Conservation (phyloP, 2,113 vertebrate genomes). For the Notiomystis cincta region DNA sequence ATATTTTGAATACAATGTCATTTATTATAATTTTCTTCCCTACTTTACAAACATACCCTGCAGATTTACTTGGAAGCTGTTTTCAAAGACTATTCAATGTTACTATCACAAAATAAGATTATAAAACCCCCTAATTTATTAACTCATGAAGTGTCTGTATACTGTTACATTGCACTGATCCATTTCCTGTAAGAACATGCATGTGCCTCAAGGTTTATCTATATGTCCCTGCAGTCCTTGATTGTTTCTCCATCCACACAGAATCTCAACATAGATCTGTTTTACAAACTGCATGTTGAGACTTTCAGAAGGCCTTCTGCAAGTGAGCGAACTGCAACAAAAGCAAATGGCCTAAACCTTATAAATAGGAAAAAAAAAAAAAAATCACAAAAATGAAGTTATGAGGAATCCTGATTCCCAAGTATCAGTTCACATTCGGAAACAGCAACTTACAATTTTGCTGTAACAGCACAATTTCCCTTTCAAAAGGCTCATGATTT, state of each 20-base stretch:
- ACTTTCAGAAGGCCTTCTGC: neutral
- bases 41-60: accelerated
- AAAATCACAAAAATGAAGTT: accelerated
- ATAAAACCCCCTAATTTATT: neutral
- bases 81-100: neutral
- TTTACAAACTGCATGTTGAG: neutral
- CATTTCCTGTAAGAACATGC: neutral
- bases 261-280: neutral
- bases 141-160: neutral
- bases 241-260: neutral
- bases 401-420: neutral
- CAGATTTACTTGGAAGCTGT: neutral
- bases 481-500: neutral
- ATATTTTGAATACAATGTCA: neutral
- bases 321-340: neutral
- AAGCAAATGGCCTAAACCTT: neutral
- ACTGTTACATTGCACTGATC: accelerated
- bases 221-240: neutral
- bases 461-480: neutral
- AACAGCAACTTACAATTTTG: neutral
- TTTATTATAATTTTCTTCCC: neutral
- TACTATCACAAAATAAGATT: neutral
- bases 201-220: neutral
- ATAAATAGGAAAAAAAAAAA: neutral
- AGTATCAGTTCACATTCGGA: neutral